phyloP scores from a whole-genome alignment of 2,113 vertebrate species.

The Buteo buteo region DNA sequence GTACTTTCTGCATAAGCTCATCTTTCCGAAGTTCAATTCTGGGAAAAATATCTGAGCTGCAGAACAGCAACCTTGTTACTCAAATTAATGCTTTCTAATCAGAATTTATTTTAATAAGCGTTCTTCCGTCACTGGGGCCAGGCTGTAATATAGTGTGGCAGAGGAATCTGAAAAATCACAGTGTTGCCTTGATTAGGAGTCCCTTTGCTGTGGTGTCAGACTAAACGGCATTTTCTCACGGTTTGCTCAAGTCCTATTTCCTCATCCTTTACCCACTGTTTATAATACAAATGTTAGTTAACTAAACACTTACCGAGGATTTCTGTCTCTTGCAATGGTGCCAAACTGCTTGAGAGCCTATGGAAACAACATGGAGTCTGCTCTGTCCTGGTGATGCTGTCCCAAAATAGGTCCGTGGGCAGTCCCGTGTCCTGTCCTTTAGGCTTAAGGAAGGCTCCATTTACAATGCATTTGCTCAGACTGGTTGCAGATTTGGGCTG shows the following conservation, averaged over 20 bases:
- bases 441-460: background rate
- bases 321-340: slow-evolving; percentile 7
- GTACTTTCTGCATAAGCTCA: background rate
- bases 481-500: background rate
- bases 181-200: slow-evolving; percentile 4
- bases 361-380: background rate
- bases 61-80: background rate
- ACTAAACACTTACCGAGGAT: slow-evolving; percentile 45
- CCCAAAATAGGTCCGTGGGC: background rate
- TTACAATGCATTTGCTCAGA: background rate
- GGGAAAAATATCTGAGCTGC: background rate
- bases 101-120: slow-evolving; percentile 11
- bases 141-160: background rate
- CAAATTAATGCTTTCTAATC: slow-evolving; percentile 32
- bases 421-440: background rate
- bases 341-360: background rate
- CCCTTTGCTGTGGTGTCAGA: slow-evolving; percentile 45
- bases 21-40: slow-evolving; percentile 6
- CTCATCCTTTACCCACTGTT: slow-evolving; percentile 54
- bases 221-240: slow-evolving; percentile 57
- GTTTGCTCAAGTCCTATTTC: slow-evolving; percentile 7
- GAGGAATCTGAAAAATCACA: slow-evolving; percentile 28
- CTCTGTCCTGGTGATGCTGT: background rate
- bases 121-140: background rate
- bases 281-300: slow-evolving; percentile 59